Base-by-base conservation (phyloP, 2,113 vertebrate species). In the Ranitomeya variabilis region DNA sequence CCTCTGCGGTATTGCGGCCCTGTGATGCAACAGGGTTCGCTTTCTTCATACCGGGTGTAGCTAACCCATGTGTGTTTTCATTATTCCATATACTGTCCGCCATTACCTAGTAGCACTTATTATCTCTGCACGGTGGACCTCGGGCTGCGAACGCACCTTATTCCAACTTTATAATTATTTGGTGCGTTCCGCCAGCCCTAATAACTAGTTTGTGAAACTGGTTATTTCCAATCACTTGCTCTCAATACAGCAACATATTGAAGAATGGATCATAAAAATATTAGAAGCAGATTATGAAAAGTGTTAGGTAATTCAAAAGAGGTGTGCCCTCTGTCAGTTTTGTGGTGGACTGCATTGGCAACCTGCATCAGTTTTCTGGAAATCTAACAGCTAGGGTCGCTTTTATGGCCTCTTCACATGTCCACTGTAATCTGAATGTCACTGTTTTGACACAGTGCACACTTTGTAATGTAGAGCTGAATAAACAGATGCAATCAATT, bases 321-420 rank as follows among this genome's bases (percentile, higher is more conserved):
- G 16, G 7, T 23, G 37, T 60, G 85, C 85, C 74, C 59, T 60
- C 85, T 86, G 45, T 62, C 73, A n/a, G 74, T 76, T 62, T 51
- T 4, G 23, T 14, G 52, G 2, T 15, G 8, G 12, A 54, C 37
- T 86, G 85, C 74, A 78, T 31, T 45, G 14, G 10, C 78, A 55
- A 26, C 26, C 83, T 76, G 19, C 14, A 2, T 37, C 4, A 64
- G 8, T 59, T 69, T 69, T 69, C 11, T 69, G 23, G 23, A 64
- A 64, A 5, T 7, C 55, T 57, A 57, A 57, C 18, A 64, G 18
- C 18, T 6, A 19, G 21, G 62, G 62, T 16, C n/a, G 23, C 13
- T 23, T n/a, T 1, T 11, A 45, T 77, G 18, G 52, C 37, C 21
- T 11, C 3, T 77, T 13, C 51, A 76, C 14, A 16, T 8, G 37